Evolutionary conservation across 1,140 invertebrate species (phyloP).

Genomic region (Nasonia giraulti): DNA sequence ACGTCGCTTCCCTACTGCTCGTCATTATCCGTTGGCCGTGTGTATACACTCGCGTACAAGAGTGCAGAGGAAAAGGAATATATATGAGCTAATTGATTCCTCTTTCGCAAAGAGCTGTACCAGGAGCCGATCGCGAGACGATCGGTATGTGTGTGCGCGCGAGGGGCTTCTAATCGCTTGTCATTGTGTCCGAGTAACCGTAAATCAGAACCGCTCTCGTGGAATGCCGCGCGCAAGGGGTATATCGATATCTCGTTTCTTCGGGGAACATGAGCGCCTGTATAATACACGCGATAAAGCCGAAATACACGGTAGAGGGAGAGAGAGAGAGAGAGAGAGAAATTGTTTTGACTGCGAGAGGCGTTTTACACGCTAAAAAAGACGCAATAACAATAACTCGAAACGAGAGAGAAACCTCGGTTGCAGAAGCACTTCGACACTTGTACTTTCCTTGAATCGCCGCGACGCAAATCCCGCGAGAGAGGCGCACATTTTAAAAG

Average conservation of each 20-base stretch:
- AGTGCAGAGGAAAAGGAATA: conserved; percentile 48
- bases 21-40: not conserved
- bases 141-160: not conserved
- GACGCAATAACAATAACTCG: too few species aligned
- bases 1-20: not conserved
- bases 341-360: too few species aligned
- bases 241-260: conserved; percentile 36
- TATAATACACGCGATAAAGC: too few species aligned
- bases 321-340: too few species aligned
- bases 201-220: conserved; percentile 7
- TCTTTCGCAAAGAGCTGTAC: conserved; percentile 50
- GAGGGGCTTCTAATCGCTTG: conserved; percentile 13
- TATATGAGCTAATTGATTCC: conserved; percentile 61
- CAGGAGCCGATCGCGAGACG: conserved; percentile 9
- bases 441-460: not conserved
- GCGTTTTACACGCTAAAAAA: not conserved
- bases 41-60: too few species aligned
- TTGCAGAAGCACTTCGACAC: not conserved
- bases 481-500: not conserved
- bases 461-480: too few species aligned
- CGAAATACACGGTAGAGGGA: too few species aligned
- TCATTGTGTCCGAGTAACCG: conserved; percentile 14
- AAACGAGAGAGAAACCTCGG: too few species aligned
- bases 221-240: not conserved
- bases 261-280: not conserved